Percentiles rank a stretch among this genome's conserved stretches.
Conservation (phyloP, 2,113 vertebrate species). For the Notarius quadriscutis region DNA sequence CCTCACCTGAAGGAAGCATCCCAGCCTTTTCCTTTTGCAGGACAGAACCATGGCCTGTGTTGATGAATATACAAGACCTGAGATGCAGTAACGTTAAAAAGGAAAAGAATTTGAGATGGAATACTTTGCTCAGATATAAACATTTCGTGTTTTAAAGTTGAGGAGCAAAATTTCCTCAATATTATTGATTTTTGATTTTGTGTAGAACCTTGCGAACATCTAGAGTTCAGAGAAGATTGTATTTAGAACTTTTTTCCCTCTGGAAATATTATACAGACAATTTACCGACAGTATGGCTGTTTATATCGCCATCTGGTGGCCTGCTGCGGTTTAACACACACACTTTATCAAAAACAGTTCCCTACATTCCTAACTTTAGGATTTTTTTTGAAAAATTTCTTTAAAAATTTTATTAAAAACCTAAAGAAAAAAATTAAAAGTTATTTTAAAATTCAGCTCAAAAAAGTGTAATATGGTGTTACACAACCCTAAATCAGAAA, state of each 20-base stretch:
- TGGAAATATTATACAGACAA: not conserved
- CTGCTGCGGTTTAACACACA: not conserved
- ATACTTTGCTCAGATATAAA: not conserved
- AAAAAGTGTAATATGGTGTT: no score
- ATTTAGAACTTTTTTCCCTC: not conserved
- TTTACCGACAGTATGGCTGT: not conserved
- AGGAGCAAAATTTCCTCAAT: not conserved
- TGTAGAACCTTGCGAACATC: not conserved
- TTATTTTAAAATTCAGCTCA: no score
- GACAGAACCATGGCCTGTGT: not conserved
- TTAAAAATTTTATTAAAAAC: no score
- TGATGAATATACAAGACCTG: no score
- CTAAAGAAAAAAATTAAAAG: no score
- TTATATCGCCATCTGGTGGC: not conserved
- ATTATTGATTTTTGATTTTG: not conserved
- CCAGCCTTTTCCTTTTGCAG: not conserved
- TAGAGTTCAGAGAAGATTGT: not conserved
- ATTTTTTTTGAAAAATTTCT: no score
- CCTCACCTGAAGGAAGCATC: not conserved
- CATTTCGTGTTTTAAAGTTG: not conserved
- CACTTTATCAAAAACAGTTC: no score
- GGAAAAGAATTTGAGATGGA: not conserved
- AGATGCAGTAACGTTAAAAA: not conserved
- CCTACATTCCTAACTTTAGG: no score
- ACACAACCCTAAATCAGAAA: no score